Conservation (phyloP, 2,113 vertebrate genomes). For the Melanocharis versteri region DNA sequence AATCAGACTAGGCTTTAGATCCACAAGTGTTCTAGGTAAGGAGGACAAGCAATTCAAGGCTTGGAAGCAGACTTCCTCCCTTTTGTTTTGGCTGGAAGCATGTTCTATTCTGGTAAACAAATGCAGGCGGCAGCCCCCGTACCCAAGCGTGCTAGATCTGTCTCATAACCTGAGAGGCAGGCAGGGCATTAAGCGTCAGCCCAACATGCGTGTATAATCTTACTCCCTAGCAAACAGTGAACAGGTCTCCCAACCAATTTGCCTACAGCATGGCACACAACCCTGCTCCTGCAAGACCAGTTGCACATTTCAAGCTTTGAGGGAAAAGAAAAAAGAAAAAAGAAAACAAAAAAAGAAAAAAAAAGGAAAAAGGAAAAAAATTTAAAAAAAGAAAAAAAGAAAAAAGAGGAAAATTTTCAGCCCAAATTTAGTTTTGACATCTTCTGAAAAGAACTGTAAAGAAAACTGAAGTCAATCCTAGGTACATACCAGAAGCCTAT, state of each 20-base stretch:
- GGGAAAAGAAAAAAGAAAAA: fast-evolving
- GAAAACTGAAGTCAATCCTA: neutral
- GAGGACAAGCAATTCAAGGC: neutral
- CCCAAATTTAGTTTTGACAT: neutral
- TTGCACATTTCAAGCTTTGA: neutral
- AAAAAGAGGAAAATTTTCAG: neutral
- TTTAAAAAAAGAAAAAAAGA: fast-evolving
- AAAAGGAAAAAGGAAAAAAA: fast-evolving
- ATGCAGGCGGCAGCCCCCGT: fast-evolving
- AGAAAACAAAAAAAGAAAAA: fast-evolving
- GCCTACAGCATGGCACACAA: neutral
- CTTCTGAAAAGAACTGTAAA: neutral
- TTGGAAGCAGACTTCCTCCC: neutral
- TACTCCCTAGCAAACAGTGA: neutral
- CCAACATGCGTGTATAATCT: fast-evolving
- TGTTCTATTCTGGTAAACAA: neutral
- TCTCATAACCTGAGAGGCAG: neutral
- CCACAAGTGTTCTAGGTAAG: neutral
- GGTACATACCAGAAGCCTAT: neutral
- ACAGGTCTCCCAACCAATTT: neutral
- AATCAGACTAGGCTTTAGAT: neutral
- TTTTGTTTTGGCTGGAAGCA: conserved; percentile 26
- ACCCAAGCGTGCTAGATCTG: neutral
- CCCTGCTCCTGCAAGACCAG: neutral
- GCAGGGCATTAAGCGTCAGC: neutral